Base-by-base conservation (phyloP, 2,797 vertebrate species). In the Oreochromis grahami region DNA sequence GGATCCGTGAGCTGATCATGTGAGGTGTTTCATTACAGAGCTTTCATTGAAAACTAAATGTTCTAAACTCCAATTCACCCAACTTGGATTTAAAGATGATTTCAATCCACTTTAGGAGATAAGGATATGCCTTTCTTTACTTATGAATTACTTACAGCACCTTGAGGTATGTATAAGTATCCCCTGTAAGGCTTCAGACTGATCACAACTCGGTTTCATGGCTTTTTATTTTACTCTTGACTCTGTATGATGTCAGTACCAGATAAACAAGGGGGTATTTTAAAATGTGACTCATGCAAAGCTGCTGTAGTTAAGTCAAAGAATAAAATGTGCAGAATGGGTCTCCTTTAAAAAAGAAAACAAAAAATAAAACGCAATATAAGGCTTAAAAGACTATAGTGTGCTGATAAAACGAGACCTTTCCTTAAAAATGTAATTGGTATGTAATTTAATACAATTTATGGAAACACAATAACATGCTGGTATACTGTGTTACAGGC, bases 321-420 rank as follows among this genome's bases (percentile, higher is more conserved):
- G 15, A 45, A 50, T 50, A 48, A 72, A 74, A 74, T 29, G 43
- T 32, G 43, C 68, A n/a, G 43, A 74, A 55, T 7, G 21, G 24
- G 12, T 26, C 12, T 1, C 15, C 17, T 29, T 56, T 52, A 14
- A 14, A 43, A 14, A 52, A 51, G 4, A 10, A 68, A 26, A 26
- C 26, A 26, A 26, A 26, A 26, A 26, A 26, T 1, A 45, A 17
- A 21, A 41, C 3, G 3, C 8, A 21, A 14, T 2, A 9, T 14
- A 10, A 45, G 43, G 41, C 24, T 11, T 17, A 45, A 26, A 68
- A 38, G 6, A 41, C 36, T 24, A 41, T 14, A 41, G 0, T 1
- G 13, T 0, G 58, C 58, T 10, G 1, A 0, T 32, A 32, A 58
- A 58, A 58, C 1, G 7, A 0, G 4, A 8, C 58, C 17, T 36